phyloP scores from a whole-genome alignment of 2,113 vertebrate genomes.

The Seriola aureovittata region DNA sequence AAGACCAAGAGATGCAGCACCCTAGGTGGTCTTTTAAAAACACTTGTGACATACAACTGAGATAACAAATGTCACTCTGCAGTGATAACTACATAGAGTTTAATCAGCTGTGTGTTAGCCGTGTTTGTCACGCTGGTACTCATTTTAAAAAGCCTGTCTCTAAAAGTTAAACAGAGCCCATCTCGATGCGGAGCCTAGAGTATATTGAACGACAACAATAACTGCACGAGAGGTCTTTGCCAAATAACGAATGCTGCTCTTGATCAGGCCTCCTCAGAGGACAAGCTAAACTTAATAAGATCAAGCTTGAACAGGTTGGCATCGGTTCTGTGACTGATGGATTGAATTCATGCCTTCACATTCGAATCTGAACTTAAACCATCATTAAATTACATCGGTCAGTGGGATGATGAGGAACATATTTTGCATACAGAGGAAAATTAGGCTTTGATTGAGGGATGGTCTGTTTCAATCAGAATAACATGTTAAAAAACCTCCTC shows the following conservation, averaged over 20 bases:
- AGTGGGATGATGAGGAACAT: constrained; percentile 59
- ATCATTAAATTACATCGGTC: constrained; percentile 44
- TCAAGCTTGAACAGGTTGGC: constrained; percentile 40
- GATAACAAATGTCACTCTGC: constrained; percentile 21
- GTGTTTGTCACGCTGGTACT: background rate
- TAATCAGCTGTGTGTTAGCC: constrained; percentile 19
- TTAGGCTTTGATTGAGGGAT: constrained; percentile 46
- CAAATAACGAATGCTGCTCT: constrained; percentile 31
- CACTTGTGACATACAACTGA: background rate
- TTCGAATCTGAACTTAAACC: constrained; percentile 38
- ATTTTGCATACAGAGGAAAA: constrained; percentile 40
- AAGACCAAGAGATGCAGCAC: constrained; percentile 14
- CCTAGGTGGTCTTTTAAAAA: constrained; percentile 50
- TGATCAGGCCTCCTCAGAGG: constrained; percentile 39
- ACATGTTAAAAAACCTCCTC: constrained; percentile 39
- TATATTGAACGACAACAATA: constrained; percentile 2
- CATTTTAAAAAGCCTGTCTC: background rate
- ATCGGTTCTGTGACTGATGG: constrained; percentile 33
- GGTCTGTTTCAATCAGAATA: constrained; percentile 58
- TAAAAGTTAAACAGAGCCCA: background rate
- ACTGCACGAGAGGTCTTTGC: background rate
- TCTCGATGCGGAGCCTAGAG: background rate
- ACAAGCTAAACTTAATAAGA: constrained; percentile 22
- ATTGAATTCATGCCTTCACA: constrained; percentile 40
- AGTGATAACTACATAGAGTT: constrained; percentile 12